Conservation (phyloP, 92 coral and sea anemone genomes). For the Scolanthus callimorphus region DNA sequence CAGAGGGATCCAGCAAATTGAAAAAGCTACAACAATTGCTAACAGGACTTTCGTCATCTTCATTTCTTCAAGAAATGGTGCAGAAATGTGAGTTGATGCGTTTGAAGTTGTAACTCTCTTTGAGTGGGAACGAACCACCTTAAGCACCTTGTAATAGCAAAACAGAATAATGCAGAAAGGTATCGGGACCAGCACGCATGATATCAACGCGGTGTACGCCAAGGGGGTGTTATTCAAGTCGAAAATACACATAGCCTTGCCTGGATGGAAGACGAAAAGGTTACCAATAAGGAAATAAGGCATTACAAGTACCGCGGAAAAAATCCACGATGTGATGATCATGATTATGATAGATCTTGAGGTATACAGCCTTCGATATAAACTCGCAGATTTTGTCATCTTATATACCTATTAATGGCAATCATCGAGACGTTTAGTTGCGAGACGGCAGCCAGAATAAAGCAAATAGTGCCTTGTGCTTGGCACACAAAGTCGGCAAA, state of each 20-base stretch:
- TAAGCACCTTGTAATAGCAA: not conserved
- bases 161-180: not conserved
- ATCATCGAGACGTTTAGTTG: not conserved
- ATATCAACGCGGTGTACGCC: not conserved
- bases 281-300: constrained; percentile 1
- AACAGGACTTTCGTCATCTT: not conserved
- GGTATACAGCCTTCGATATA: not conserved
- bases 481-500: not conserved
- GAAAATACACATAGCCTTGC: not conserved
- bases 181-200: not conserved
- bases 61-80: not conserved
- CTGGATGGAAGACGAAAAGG: not conserved
- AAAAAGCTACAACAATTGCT: not conserved
- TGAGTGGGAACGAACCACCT: not conserved
- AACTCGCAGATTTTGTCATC: not conserved
- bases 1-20: not conserved
- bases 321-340: not conserved
- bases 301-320: not conserved
- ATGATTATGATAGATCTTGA: not conserved
- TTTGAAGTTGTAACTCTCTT: not conserved
- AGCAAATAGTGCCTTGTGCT: not conserved
- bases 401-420: not conserved
- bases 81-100: not conserved
- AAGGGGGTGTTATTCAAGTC: not conserved
- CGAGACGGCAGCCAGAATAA: not conserved